phyloP scores from a whole-genome alignment of 2,888 invertebrate species.

The Euproctis similis region DNA sequence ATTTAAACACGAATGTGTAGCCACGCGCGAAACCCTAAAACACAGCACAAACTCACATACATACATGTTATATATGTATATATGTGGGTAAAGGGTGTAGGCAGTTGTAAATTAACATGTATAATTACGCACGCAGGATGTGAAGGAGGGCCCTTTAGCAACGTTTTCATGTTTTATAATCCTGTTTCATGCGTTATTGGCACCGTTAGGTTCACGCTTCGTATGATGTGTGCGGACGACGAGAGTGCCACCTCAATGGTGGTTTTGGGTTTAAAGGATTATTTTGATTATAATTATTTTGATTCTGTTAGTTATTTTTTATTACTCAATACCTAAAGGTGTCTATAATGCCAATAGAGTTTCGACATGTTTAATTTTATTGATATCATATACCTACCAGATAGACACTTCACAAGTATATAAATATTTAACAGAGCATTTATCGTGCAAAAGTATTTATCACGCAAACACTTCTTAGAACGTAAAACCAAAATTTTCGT shows the following conservation, averaged over 20 bases:
- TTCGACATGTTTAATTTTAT: too few species aligned
- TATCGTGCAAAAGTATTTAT: too few species aligned
- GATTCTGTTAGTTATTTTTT: too few species aligned
- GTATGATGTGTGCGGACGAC: conserved; percentile 34
- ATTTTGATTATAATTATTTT: too few species aligned
- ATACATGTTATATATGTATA: not conserved
- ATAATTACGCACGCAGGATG: conserved; percentile 58
- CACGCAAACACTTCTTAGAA: too few species aligned
- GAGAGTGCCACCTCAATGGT: conserved; percentile 37
- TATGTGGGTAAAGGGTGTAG: conserved; percentile 6
- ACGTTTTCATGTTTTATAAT: conserved; percentile 71
- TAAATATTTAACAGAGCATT: too few species aligned
- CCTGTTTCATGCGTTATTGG: conserved; percentile 74
- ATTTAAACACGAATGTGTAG: conserved; percentile 1
- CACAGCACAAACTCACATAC: not conserved
- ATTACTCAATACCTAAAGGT: too few species aligned
- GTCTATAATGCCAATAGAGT: too few species aligned
- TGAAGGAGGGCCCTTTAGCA: conserved; percentile 49
- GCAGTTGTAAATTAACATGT: conserved; percentile 55
- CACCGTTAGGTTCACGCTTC: conserved; percentile 42
- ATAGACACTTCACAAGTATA: too few species aligned
- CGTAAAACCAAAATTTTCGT: too few species aligned
- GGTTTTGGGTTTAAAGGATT: too few species aligned
- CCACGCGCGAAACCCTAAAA: conserved; percentile 4
- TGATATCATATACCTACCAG: too few species aligned